Evolutionary conservation across 1,140 invertebrate species (phyloP), one percentile per base, ranked within the genome.

Genomic region (Leptopilina clavipes): DNA sequence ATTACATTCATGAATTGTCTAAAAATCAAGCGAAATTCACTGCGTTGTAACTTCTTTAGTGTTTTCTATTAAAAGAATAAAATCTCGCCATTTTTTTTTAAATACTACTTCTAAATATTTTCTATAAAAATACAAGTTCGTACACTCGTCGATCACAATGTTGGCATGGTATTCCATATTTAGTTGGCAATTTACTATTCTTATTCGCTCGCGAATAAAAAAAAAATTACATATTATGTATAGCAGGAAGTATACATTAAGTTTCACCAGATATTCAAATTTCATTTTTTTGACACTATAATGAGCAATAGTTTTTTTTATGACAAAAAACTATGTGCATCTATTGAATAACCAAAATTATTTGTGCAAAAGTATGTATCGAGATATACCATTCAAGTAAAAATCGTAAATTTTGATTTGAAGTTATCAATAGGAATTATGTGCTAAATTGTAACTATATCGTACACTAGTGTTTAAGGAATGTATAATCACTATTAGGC

Each of bases 401-500:
- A 65, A 65, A 31, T 3, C 9, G 59, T 65, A 25, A 65, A 31
- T 65, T 65, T 65, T 65, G 59, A 65, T 65, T 65, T 65, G 22
- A 1, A 65, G 11, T 31, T 65, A 7, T 37, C 14, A 1, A 31
- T 31, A 31, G n/a, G 48, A 52, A 17, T 40, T 40, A 54, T 31
- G 25, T 65, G 22, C 25, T 31, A 31, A n/a, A 65, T 65, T 22
- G 5, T 65, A 31, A 65, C 59, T 65, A 65, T 65, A 37, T 65
- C 25, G 12, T 37, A 65, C 25, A 31, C 19, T 65, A 65, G 14
- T 65, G 31, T 31, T n/a, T 52, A 65, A 65, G 59, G 59, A 65
- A 65, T 65, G 59, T 65, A 65, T 65, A 37, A 65, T 65, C 59
- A 65, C 59, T 65, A 65, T 65, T 65, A 65, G 59, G 59, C 59